Conservation (phyloP, 2,888 invertebrate species). For the Melanophora roralis region DNA sequence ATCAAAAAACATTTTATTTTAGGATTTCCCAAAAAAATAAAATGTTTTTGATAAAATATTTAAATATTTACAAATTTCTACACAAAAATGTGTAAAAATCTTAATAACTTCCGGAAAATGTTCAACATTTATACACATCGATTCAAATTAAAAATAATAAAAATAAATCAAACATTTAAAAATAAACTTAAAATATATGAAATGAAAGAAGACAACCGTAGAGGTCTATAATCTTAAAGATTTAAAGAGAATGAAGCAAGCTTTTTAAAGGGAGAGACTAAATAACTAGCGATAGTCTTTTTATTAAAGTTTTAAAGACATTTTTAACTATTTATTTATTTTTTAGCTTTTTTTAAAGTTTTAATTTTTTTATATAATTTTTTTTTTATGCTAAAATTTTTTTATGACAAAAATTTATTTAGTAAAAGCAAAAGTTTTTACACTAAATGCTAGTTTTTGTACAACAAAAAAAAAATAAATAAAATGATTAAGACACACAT, state of each 20-base stretch:
- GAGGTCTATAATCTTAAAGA: constrained; percentile 31
- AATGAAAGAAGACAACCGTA: constrained; percentile 36
- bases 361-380: no score
- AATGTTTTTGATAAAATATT: constrained; percentile 42
- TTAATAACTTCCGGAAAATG: constrained; percentile 72
- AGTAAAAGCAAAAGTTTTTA: constrained; percentile 15
- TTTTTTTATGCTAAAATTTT: no score
- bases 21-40: constrained; percentile 26
- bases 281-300: background rate
- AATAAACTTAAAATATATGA: background rate
- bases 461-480: background rate
- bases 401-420: background rate
- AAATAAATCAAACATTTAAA: constrained; percentile 13
- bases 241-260: background rate
- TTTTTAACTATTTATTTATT: no score
- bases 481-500: constrained; percentile 50
- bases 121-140: constrained; percentile 72
- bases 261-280: constrained; percentile 34
- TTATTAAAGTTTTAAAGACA: background rate
- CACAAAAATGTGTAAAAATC: constrained; percentile 53
- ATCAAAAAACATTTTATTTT: constrained; percentile 57
- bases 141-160: constrained; percentile 20
- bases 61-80: constrained; percentile 36
- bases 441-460: constrained; percentile 10
- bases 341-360: background rate